A percentile compares a stretch with the other conserved stretches of the same genome.
Evolutionary conservation across 2,888 invertebrate genomes (phyloP).

Genomic region (Danaus chrysippus): DNA sequence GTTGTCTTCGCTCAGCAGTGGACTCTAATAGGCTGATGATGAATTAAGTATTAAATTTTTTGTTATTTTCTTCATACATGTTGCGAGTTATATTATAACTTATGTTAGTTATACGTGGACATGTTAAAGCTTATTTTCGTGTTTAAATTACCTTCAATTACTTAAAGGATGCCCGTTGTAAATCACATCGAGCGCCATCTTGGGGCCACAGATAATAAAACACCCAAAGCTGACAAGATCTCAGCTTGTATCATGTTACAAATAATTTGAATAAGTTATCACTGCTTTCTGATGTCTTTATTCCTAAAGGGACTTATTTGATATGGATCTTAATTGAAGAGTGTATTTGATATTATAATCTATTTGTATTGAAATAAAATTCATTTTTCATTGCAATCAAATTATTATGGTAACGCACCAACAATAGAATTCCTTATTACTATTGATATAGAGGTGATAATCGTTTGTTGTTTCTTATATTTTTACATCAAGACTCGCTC

Average conservation of each 20-base stretch:
- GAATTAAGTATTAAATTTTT: too few species aligned
- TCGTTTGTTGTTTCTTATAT: neutral
- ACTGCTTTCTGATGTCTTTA: conserved; percentile 62
- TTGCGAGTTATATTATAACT: too few species aligned
- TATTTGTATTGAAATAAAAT: neutral
- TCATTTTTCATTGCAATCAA: neutral
- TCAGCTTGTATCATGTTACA: conserved; percentile 58
- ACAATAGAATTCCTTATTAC: neutral
- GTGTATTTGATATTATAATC: neutral
- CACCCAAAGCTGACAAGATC: conserved; percentile 41
- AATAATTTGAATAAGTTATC: conserved; percentile 70
- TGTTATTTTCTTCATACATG: too few species aligned
- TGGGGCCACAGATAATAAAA: conserved; percentile 29
- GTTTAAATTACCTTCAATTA: conserved; percentile 26
- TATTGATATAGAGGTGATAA: neutral
- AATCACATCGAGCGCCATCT: conserved; percentile 24
- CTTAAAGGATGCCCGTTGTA: conserved; percentile 18
- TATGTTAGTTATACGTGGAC: too few species aligned
- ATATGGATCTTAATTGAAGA: conserved; percentile 20
- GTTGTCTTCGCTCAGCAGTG: too few species aligned
- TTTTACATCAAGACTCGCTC: neutral
- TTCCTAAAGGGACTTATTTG: conserved; percentile 45
- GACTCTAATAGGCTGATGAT: too few species aligned
- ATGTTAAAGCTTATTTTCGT: conserved; percentile 8
- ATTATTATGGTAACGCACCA: neutral